Evolutionary conservation across 2,113 vertebrate genomes (phyloP).

Genomic region (Malaclemys terrapin): DNA sequence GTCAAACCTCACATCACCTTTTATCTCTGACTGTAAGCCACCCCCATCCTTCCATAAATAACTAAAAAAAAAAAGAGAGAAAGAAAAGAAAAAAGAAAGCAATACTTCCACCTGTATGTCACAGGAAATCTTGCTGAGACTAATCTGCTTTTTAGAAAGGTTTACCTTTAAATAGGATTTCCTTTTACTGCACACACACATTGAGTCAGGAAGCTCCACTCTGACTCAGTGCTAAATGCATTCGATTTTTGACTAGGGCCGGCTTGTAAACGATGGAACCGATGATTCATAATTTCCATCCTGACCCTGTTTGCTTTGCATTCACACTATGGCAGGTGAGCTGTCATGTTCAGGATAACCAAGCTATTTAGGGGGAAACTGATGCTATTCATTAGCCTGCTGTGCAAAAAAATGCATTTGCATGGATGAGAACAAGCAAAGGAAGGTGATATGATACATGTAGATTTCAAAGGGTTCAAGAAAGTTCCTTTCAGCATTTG

Average conservation of each 20-base stretch:
- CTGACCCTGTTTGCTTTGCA: conserved; percentile 64
- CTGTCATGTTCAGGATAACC: conserved; percentile 8
- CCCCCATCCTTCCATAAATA: background rate
- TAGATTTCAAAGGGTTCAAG: background rate
- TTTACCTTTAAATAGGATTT: conserved; percentile 74
- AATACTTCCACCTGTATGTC: conserved; percentile 3
- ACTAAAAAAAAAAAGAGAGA: background rate
- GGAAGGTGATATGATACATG: background rate
- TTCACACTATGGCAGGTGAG: conserved; percentile 51
- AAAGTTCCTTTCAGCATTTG: background rate
- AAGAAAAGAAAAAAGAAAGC: background rate
- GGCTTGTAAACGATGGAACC: conserved; percentile 61
- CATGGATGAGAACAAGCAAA: background rate
- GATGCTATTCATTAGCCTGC: background rate
- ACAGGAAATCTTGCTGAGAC: conserved; percentile 44
- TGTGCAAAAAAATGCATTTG: background rate
- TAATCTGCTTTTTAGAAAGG: conserved; percentile 60
- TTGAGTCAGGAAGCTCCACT: conserved; percentile 73
- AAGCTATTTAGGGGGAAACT: conserved; percentile 25
- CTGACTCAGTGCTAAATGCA: conserved; percentile 76
- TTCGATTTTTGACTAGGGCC: conserved; percentile 74
- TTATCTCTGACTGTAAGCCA: conserved; percentile 10
- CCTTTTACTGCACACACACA: conserved; percentile 50
- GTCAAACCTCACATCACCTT: background rate
- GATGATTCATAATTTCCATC: conserved; percentile 79